phyloP scores from a whole-genome alignment of 2,797 vertebrate species.

The Clarias platycephalus region DNA sequence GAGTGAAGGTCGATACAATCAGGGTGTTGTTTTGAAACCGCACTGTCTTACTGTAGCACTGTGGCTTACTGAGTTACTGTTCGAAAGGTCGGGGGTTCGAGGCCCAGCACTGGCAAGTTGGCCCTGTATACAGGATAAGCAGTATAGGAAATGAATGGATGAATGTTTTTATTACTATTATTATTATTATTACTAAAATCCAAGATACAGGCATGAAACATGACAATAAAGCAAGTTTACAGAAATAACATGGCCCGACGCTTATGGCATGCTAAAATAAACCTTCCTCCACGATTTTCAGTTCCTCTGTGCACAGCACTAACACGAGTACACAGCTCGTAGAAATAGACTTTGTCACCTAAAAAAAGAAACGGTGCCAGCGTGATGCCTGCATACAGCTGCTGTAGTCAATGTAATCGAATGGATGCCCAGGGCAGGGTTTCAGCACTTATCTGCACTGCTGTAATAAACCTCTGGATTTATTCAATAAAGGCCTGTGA shows the following conservation, averaged over 20 bases:
- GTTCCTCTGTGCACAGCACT: background rate
- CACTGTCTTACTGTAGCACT: background rate
- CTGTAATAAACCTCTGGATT: conserved; percentile 10
- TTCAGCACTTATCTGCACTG: background rate
- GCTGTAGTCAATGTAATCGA: background rate
- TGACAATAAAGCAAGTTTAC: background rate
- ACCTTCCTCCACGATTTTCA: background rate
- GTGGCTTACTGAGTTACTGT: too few relatives aligned
- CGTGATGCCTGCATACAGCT: background rate
- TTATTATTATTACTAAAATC: too few relatives aligned
- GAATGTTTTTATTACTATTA: too few relatives aligned
- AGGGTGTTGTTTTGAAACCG: background rate
- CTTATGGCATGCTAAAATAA: background rate
- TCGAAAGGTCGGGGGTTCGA: too few relatives aligned
- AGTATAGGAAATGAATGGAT: too few relatives aligned
- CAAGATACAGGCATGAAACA: background rate
- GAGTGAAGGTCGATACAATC: background rate
- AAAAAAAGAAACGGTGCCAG: background rate
- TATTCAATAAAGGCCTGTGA: background rate
- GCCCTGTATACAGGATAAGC: too few relatives aligned
- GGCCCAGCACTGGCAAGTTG: too few relatives aligned
- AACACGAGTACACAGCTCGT: background rate
- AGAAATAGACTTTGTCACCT: background rate
- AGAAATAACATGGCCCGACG: background rate
- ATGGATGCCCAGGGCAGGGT: background rate